Evolutionary conservation across 53 echinoderm and acorn worm genomes (phyloP).

Genomic region (Henricia sp.): DNA sequence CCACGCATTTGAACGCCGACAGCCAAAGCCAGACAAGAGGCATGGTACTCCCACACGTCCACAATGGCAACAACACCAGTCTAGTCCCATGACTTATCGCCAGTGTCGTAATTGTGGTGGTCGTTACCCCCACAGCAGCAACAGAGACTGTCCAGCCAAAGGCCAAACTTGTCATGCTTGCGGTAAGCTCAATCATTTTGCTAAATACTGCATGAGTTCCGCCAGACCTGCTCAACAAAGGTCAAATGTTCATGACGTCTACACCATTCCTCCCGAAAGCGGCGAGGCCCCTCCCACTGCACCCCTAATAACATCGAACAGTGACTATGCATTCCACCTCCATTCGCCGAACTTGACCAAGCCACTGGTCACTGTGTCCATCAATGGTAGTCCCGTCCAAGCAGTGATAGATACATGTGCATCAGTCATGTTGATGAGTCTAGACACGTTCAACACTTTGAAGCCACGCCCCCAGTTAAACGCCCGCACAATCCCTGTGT

Average conservation of each 20-base stretch:
- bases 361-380: slow-evolving; percentile 29
- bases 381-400: slow-evolving; percentile 9
- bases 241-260: slow-evolving; percentile 1
- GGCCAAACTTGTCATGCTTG: slow-evolving; percentile 48
- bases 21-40: background rate
- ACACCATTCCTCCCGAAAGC: slow-evolving; percentile 13
- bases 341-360: slow-evolving; percentile 21
- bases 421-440: slow-evolving; percentile 52
- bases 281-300: slow-evolving; percentile 13
- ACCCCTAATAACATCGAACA: background rate
- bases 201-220: slow-evolving; percentile 26
- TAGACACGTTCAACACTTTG: slow-evolving; percentile 11
- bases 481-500: slow-evolving; percentile 15
- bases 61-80: background rate
- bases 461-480: slow-evolving; percentile 39
- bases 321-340: slow-evolving; percentile 18
- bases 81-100: background rate
- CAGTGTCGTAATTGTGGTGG: slow-evolving; percentile 53
- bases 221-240: slow-evolving; percentile 9
- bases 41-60: background rate
- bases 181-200: slow-evolving; percentile 40
- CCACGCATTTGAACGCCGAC: background rate
- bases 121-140: slow-evolving; percentile 30
- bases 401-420: slow-evolving; percentile 39
- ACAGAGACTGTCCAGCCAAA: slow-evolving; percentile 53